Base-by-base conservation (phyloP, 1,140 invertebrate genomes). In the Drosophila navojoa region DNA sequence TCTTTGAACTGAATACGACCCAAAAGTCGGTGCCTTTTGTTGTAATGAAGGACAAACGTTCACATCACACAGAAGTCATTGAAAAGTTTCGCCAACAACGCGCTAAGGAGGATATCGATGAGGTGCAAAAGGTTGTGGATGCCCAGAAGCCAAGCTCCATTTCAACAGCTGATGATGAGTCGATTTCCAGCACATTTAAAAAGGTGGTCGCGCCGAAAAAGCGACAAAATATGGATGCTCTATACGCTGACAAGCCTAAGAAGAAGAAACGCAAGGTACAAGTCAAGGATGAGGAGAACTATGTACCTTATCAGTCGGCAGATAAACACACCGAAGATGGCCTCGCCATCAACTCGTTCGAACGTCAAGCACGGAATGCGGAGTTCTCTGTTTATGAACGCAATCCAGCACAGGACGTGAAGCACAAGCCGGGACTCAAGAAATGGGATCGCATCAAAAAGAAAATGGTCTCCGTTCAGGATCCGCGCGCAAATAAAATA, bases 361-460 rank as follows among this genome's bases (percentile, higher is more conserved):
- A 95, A 35, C 93, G 93, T 6, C 95, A 97, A 76, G 96, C 96
- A 6, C 93, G 94, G 38, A 94, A 94, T 25, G 95, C 95, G 4
- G 94, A 96, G 67, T 93, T 99, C 58, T 97, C 98, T 79, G 91
- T 99, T 42, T 94, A 94, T 5, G 96, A 95, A 22, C 97, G 98
- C 92, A 95, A 95, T 55, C 9, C 49, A 11, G 95, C 95, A 49
- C 93, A 95, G 44, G 93, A 93, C 1, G 93, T 94, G 22, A 93
- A 95, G 38, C 92, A 93, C 40, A 94, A 94, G 55, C 93, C 93
- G 0, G 93, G 94, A 38, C 91, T 94, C 19, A 94, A 95, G 79
- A 95, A 94, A 90, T 98, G 97, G 98, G 97, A 98, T 93, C 94
- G 96, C 11, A 98, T 98, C 91, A 95, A 96, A 92, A 98, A 98